Conservation (phyloP, 2,797 vertebrate species). For the Siniperca scherzeri region DNA sequence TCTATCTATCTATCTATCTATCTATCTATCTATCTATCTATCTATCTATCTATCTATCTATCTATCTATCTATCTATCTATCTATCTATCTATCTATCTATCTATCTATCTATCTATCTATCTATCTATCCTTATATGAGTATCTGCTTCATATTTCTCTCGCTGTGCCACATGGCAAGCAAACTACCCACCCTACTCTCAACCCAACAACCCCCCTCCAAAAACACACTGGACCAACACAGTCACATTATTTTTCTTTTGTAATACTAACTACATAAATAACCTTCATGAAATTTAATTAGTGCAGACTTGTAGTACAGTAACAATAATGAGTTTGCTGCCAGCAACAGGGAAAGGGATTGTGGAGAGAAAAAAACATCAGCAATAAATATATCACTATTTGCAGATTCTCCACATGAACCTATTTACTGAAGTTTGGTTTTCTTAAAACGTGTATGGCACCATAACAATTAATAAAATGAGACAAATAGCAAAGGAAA, state of each 20-base stretch:
- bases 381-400: constrained; percentile 1
- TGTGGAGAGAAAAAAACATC: background rate
- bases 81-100: no score
- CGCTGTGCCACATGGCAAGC: background rate
- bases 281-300: constrained; percentile 55
- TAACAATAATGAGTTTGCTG: constrained; percentile 30
- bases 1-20: constrained; percentile 11
- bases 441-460: constrained; percentile 6
- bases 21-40: background rate
- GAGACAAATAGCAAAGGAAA: background rate
- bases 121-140: no score
- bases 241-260: constrained; percentile 28
- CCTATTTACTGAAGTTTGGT: background rate
- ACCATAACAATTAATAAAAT: background rate
- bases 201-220: background rate
- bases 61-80: no score
- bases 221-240: background rate
- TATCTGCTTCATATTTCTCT: background rate
- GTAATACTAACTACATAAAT: constrained; percentile 54
- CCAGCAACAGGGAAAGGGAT: constrained; percentile 2
- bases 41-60: no score
- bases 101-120: no score
- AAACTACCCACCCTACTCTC: background rate
- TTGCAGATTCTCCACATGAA: constrained; percentile 3
- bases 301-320: constrained; percentile 27